Percentiles rank a stretch among this genome's conserved stretches.
Conservation (phyloP, 2,888 invertebrate species). For the Dromius quadrimaculatus region DNA sequence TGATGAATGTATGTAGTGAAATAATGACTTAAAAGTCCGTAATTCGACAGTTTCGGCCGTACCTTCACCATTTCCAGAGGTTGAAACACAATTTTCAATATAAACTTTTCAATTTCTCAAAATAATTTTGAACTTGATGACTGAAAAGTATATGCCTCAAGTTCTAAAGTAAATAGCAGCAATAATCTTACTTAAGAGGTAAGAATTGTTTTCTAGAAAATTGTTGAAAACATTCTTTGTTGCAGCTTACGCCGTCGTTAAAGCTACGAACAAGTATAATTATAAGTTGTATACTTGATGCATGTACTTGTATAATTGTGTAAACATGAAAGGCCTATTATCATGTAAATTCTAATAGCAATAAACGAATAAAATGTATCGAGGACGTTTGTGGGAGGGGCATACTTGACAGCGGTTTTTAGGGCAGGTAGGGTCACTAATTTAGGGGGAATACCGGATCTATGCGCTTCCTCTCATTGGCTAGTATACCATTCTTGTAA, state of each 20-base stretch:
- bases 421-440: slow-evolving; percentile 13
- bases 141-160: too few relatives aligned
- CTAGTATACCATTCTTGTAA: too few relatives aligned
- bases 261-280: slow-evolving; percentile 29
- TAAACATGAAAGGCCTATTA: slow-evolving; percentile 37
- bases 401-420: slow-evolving; percentile 17
- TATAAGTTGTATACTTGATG: slow-evolving; percentile 27
- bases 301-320: slow-evolving; percentile 39
- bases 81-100: too few relatives aligned
- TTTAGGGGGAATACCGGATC: slow-evolving; percentile 30
- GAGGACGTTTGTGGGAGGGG: slow-evolving; percentile 14
- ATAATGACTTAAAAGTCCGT: too few relatives aligned
- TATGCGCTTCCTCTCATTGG: too few relatives aligned
- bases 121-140: too few relatives aligned
- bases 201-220: slow-evolving; percentile 26
- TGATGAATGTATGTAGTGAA: too few relatives aligned
- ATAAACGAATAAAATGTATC: slow-evolving; percentile 30
- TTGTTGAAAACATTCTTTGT: slow-evolving; percentile 11
- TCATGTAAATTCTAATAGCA: slow-evolving; percentile 37
- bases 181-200: too few relatives aligned
- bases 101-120: too few relatives aligned
- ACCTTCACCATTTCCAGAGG: too few relatives aligned
- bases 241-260: slow-evolving; percentile 15
- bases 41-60: too few relatives aligned
- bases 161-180: too few relatives aligned